Conservation (phyloP, 2,888 invertebrate genomes). For the Leuctra nigra region DNA sequence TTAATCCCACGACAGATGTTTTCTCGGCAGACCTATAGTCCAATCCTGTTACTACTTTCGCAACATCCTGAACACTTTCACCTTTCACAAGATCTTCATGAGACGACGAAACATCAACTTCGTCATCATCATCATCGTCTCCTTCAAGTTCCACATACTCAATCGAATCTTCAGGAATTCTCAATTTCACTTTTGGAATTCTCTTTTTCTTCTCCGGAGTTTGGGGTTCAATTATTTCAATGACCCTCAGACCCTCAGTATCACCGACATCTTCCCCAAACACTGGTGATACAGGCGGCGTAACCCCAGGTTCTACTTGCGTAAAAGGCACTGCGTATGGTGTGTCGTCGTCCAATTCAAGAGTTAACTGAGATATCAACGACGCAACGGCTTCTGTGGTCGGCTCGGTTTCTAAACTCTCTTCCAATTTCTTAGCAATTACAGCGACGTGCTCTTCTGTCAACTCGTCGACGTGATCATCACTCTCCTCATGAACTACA, state of each 20-base stretch:
- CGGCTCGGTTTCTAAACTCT: constrained; percentile 11
- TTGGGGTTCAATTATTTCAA: neutral
- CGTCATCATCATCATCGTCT: no score
- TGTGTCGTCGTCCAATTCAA: neutral
- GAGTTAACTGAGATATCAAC: constrained; percentile 1
- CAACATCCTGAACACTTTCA: neutral
- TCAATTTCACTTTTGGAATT: no score
- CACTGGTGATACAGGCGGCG: no score
- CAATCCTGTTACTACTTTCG: neutral
- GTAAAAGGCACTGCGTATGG: no score
- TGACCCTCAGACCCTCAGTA: neutral
- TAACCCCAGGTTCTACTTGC: neutral
- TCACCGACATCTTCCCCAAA: no score
- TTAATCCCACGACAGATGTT: no score
- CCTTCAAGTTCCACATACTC: no score
- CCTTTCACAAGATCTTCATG: neutral
- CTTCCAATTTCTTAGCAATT: neutral
- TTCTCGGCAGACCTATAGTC: no score
- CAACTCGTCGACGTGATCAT: neutral
- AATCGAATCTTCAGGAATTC: no score
- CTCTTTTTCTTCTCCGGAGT: neutral
- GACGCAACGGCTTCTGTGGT: constrained; percentile 15
- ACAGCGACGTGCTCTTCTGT: neutral
- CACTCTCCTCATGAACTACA: neutral
- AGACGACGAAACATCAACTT: no score